These are phyloP conservation scores for Elachura formosa DNA, from an alignment of 2,113 vertebrate genomes.

Conservation along the genomic window DNA sequence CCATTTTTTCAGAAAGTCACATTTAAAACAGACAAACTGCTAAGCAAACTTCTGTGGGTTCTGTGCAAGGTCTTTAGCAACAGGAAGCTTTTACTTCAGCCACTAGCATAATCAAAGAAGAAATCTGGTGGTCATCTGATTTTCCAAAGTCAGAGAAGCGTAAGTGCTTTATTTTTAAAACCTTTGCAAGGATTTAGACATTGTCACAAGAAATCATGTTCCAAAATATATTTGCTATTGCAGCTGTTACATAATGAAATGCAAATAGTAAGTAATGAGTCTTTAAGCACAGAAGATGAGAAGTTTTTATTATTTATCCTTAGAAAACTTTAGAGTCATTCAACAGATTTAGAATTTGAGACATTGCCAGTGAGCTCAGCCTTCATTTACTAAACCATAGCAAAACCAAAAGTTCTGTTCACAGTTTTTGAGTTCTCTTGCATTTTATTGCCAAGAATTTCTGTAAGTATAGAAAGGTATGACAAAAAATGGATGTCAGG, in stretches of 20 bases:
- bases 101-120: background rate
- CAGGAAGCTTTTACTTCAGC: background rate
- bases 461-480: background rate
- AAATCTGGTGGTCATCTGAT: background rate
- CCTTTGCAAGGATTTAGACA: background rate
- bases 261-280: background rate
- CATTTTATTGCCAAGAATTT: background rate
- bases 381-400: background rate
- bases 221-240: constrained; percentile 7
- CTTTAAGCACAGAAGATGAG: background rate
- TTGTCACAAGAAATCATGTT: constrained; percentile 4
- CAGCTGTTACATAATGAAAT: constrained; percentile 8
- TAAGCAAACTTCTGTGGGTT: background rate
- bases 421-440: background rate
- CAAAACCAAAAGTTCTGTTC: no score
- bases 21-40: background rate
- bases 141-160: background rate
- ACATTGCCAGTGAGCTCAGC: background rate
- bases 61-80: background rate
- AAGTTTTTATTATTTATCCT: constrained; percentile 7
- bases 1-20: background rate
- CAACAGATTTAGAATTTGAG: background rate
- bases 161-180: constrained; percentile 32
- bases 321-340: background rate
- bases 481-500: background rate